Conservation (phyloP, 2,797 vertebrate species). For the Coluber constrictor region DNA sequence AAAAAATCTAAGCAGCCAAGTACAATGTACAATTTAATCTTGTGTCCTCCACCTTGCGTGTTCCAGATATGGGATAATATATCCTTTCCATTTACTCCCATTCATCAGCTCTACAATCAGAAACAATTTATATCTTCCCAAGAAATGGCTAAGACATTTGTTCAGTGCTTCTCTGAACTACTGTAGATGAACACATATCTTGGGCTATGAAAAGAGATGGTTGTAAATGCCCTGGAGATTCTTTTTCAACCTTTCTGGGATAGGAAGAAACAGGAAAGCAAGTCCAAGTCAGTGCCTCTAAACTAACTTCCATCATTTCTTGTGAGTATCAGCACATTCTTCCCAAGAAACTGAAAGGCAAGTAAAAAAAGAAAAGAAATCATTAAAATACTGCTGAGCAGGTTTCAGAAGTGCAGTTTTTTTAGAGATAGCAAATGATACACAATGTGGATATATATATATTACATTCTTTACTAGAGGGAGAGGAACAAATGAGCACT, state of each 20-base stretch:
- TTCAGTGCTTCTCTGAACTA: not conserved
- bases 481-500: conserved; percentile 13
- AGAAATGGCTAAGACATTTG: not conserved
- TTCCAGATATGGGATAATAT: not conserved
- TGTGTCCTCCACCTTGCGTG: not conserved
- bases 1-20: not conserved
- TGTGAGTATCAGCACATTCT: conserved; percentile 18
- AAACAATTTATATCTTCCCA: not conserved
- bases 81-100: not conserved
- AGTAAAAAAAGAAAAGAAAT: conserved; percentile 12
- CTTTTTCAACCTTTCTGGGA: conserved; percentile 20
- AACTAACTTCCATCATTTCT: not conserved
- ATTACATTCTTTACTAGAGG: not conserved
- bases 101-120: not conserved
- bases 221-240: not conserved
- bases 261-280: not conserved
- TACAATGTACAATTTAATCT: not conserved
- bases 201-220: not conserved
- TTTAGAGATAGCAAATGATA: not conserved
- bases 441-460: not conserved
- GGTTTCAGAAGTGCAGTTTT: conserved; percentile 9
- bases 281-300: not conserved
- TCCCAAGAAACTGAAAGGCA: conserved; percentile 10
- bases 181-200: not conserved
- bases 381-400: conserved; percentile 32